Base-by-base conservation (phyloP, 2,113 vertebrate genomes). In the Equus quagga region DNA sequence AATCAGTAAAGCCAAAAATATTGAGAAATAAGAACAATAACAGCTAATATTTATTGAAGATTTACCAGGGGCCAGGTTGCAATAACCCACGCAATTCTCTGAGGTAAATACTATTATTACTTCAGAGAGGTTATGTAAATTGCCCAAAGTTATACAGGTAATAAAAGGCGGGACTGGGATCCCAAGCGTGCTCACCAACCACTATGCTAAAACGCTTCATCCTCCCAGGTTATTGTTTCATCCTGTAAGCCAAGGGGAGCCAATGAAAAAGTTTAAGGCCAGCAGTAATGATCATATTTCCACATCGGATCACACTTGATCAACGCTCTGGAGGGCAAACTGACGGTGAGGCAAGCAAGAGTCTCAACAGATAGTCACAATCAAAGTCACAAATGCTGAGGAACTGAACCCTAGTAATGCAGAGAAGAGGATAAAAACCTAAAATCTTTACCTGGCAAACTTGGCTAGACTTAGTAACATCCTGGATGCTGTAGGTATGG, bases 81-180 rank as follows among this genome's bases (percentile, higher is more conserved):
- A 75, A 49, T 26, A 76, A 78, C 51, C 19, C n/a, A 65, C 28
- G 80, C 51, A 88, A 84, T 60, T n/a, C 56, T 75, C 41, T 62
- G 31, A 78, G 23, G 64, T 90, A 89, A 95, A 86, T 17, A 64
- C 36, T 73, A 85, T 80, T 49, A 96, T 85, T 80, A 88, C 82
- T 92, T 87, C 6, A 1, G 17, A 88, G 49, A 84, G 19, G 13
- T 78, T 88, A 80, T 33, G 17, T 69, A 94, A 96, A 44, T 76
- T 91, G 60, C 2, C 17, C 36, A 65, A 92, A 94, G 36, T 76
- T 83, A 87, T 36, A 67, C 41, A 84, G 17, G 13, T 80, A 95
- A 87, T 69, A 87, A 97, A 75, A 88, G 28, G 33, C 75, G 19
- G 88, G 54, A 94, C 36, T 69, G 41, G 44, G 81, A 95, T 95